Evolutionary conservation across 2,113 vertebrate genomes (phyloP).

Genomic region (Psilopogon haemacephalus): DNA sequence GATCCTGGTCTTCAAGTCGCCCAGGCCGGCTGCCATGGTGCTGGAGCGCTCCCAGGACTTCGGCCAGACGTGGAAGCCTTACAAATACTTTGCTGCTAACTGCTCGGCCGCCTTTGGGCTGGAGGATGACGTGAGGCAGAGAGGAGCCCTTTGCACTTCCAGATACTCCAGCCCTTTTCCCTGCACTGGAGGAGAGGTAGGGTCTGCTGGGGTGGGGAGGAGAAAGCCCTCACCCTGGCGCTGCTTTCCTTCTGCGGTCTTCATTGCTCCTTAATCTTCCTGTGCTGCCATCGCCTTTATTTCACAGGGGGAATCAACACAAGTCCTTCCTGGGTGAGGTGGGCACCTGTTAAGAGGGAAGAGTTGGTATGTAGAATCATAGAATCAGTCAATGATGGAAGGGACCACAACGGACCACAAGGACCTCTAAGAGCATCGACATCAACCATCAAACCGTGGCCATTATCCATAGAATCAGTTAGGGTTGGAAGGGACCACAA

Average conservation of each 20-base stretch:
- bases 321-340: background rate
- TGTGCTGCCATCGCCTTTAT: background rate
- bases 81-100: constrained; percentile 90
- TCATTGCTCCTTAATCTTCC: no score
- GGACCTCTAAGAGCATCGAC: no score
- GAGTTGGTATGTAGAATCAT: no score
- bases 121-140: constrained; percentile 78
- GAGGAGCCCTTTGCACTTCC: constrained; percentile 86
- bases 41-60: constrained; percentile 95
- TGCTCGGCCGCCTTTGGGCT: constrained; percentile 86
- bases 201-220: background rate
- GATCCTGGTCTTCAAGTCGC: constrained; percentile 92
- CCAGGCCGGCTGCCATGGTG: constrained; percentile 90
- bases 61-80: constrained; percentile 86
- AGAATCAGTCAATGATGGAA: no score
- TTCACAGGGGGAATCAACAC: background rate
- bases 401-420: no score
- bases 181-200: constrained; percentile 95
- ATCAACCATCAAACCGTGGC: no score
- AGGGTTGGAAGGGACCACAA: no score
- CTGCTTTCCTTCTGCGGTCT: background rate
- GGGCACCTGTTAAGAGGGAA: no score
- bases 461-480: no score
- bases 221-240: background rate
- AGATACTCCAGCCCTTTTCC: constrained; percentile 90